Evolutionary conservation across 2,888 invertebrate species (phyloP), one percentile per base, ranked within the genome.

Genomic region (Pomacea canaliculata): DNA sequence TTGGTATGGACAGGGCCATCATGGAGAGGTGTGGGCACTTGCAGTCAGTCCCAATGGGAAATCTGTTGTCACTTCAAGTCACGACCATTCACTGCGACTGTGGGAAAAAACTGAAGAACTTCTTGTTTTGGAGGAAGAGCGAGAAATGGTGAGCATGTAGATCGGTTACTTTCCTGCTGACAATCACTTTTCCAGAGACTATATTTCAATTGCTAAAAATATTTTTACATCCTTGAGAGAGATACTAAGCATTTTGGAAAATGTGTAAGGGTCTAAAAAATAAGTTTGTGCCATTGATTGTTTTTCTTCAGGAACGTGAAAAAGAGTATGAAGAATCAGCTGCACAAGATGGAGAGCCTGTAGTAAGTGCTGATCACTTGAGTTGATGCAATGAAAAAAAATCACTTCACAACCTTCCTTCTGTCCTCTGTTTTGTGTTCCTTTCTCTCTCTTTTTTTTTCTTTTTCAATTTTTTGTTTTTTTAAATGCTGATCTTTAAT

Each of bases 71-170:
- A 94, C 95, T 37, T 95, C 96, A 86, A 97, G 98, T 51, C 94
- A 95, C 1, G 99, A 99, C 92, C 93, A 94, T 83, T 96, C 97
- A 27, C 91, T 99, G 78, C 93, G 99, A 0, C 91, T 98, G 77
- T 97, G 94, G 93, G 94, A 96, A 90, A 94, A 95, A 86, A 95
- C 96, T 0, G 94, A 95, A 62, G 97, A 99, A 91, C 94, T 96
- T 5, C 93, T 99, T 69, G 96, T 99, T n/a, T 92, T 99, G 18
- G 95, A 97, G 87, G 99, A 99, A 89, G 94, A 95, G 78, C 94
- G 95, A 84, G 98, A 99, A 88, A 88, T 90, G 86, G 92, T 91
- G 80, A 75, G 81, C 23, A 13, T 4, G 8, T 7, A 56, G 51
- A 56, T 56, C 10, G 8, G 51, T 56, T 37, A 37, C 37, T 56